Base-by-base conservation (phyloP, 2,888 invertebrate genomes). In the Linnaemya tessellans region DNA sequence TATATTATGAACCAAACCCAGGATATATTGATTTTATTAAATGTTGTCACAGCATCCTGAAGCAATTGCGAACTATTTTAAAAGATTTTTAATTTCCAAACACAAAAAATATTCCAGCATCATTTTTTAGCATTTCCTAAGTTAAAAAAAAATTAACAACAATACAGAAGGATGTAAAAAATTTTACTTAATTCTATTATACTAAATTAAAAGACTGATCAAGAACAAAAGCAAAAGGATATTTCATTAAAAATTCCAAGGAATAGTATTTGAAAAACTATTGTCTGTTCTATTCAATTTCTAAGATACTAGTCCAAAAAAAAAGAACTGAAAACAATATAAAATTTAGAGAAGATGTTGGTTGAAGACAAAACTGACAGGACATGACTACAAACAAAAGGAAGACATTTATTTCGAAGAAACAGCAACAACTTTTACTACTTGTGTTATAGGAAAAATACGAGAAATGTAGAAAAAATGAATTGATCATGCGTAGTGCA, bases 401-500 rank as follows among this genome's bases (percentile, higher is more conserved):
- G 58, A 64, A 65, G 46, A 77, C 64, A 84, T 46, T 46, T 46
- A 73, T 64, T 41, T 68, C n/a, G 18, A 64, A 43, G 18, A 70
- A 77, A 43, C 41, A 41, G 54, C 49, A 60, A 38, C 75, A 64
- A 54, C 18, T 25, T 51, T 11, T 38, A 51, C 20, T 20, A 78
- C 49, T 68, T 78, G 78, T 49, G 68, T 68, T 78, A 25, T 68
- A 60, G 35, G 56, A 75, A 74, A 60, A 41, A 22, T 5, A 56
- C 15, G 7, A 58, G 30, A n/a, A 30, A n/a, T 30, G 22, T 58
- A 65, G 46, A 80, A 86, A 78, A 82, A 82, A 70, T 62, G 74
- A 86, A 85, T 84, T 81, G 86, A 87, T 86, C 84, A 85, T 87
- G 86, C 84, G 86, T 86, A 68, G 86, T 85, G 74, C 77, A 80